Conservation (phyloP, 2,113 vertebrate genomes). For the Todiramphus chloris region DNA sequence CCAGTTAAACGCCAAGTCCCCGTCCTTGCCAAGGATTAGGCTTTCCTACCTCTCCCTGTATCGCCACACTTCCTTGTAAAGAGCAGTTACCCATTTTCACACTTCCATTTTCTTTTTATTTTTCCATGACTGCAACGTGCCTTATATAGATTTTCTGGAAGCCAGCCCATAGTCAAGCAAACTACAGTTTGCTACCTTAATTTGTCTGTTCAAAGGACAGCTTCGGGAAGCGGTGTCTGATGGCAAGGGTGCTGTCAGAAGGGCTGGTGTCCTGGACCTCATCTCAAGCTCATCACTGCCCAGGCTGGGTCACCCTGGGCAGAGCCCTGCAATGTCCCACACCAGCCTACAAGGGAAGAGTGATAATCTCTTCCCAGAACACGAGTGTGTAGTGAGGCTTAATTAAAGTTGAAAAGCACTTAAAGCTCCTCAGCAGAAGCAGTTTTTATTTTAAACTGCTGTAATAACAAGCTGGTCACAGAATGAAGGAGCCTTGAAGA, state of each 20-base stretch:
- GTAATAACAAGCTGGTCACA: not conserved
- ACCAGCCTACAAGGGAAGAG: not conserved
- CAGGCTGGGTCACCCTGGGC: not conserved
- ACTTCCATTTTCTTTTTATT: not conserved
- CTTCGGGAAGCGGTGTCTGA: not conserved
- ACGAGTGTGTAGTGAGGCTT: not conserved
- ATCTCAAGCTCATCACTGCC: not conserved
- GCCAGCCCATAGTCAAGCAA: not conserved
- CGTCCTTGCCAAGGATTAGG: not conserved
- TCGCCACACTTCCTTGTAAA: not conserved
- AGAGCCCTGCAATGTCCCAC: not conserved
- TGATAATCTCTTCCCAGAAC: not conserved
- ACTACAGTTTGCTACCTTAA: not conserved
- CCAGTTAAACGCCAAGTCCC: not conserved
- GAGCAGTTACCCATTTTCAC: not conserved
- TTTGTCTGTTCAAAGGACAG: not conserved
- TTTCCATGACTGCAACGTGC: not conserved
- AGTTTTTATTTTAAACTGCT: not conserved
- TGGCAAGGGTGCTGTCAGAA: not conserved
- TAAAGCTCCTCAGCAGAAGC: not conserved
- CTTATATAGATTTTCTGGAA: not conserved
- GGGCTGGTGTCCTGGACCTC: not conserved
- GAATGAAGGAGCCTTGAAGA: not conserved
- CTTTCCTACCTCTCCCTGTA: not conserved
- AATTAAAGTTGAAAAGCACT: slow-evolving; percentile 8